phyloP scores from a whole-genome alignment of 2,888 invertebrate species.

The Brachynemurus nebulosus region DNA sequence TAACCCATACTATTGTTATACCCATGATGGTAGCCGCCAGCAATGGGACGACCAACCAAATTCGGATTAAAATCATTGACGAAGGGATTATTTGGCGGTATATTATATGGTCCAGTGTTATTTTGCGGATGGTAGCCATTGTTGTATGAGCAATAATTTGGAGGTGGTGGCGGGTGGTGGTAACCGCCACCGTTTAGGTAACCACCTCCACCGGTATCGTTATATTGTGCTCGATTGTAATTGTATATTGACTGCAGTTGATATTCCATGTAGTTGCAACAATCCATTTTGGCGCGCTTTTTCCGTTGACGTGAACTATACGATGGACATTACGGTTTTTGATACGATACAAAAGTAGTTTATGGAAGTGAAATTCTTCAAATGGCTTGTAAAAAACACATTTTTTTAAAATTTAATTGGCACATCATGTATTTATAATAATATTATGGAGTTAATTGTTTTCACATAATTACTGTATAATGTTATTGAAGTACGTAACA shows the following conservation, averaged over 20 bases:
- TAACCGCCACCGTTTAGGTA: neutral
- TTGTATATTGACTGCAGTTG: slow-evolving; percentile 10
- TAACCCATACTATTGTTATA: neutral
- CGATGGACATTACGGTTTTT: too few species aligned
- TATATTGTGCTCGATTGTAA: slow-evolving; percentile 10
- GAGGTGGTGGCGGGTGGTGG: neutral
- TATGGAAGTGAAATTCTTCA: too few species aligned
- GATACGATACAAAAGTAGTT: too few species aligned
- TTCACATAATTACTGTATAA: too few species aligned
- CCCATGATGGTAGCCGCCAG: neutral
- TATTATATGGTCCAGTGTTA: too few species aligned
- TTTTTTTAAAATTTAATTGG: slow-evolving; percentile 3
- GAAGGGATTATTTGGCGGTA: neutral
- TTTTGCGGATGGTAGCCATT: neutral
- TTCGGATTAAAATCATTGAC: neutral
- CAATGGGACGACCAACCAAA: neutral
- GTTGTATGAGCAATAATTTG: slow-evolving; percentile 3
- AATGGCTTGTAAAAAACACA: too few species aligned
- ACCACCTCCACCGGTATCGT: slow-evolving; percentile 4
- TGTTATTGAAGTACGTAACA: too few species aligned
- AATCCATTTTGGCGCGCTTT: slow-evolving; percentile 24
- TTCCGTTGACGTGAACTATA: too few species aligned
- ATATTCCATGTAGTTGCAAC: slow-evolving; percentile 31
- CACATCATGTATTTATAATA: neutral
- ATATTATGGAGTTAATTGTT: too few species aligned